These are phyloP conservation scores for Chelonoidis abingdonii DNA, from an alignment of 2,113 vertebrate species.

Conservation along the genomic window DNA sequence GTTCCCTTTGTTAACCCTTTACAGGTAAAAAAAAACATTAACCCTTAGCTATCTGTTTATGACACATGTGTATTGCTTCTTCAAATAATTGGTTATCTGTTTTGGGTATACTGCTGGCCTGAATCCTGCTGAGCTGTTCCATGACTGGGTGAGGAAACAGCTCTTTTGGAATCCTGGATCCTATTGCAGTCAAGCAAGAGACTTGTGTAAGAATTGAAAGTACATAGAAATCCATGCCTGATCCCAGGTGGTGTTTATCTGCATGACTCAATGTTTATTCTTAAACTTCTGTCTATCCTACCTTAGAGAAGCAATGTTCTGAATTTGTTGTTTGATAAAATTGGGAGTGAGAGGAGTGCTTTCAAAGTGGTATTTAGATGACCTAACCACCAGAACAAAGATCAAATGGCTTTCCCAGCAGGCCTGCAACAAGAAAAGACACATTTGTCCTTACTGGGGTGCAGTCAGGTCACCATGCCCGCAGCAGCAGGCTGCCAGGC, in stretches of 20 bases:
- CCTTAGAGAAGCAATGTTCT: not conserved
- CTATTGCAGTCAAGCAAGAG: slow-evolving; percentile 38
- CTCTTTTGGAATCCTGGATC: slow-evolving; percentile 53
- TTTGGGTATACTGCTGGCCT: not conserved
- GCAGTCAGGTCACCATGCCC: not conserved
- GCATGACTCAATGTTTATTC: not conserved
- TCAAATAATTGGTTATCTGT: slow-evolving; percentile 8
- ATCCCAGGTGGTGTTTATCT: slow-evolving; percentile 57
- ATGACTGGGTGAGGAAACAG: slow-evolving; percentile 34
- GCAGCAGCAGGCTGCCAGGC: slow-evolving; percentile 33
- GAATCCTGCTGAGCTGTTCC: slow-evolving; percentile 54
- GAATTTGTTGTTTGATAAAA: not conserved
- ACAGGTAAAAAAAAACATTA: too few relatives aligned
- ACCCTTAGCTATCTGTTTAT: too few relatives aligned
- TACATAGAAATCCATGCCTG: slow-evolving; percentile 14
- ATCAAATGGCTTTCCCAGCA: not conserved
- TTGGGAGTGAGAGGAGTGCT: not conserved
- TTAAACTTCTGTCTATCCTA: not conserved
- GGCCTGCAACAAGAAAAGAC: not conserved
- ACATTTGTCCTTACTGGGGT: not conserved
- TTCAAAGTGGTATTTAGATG: not conserved
- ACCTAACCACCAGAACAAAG: not conserved
- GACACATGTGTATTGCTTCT: not conserved
- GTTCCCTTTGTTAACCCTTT: too few relatives aligned
- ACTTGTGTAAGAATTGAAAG: slow-evolving; percentile 52